Evolutionary conservation across 2,113 vertebrate genomes (phyloP), one percentile per base, ranked within the genome.

Genomic region (Calonectris borealis): DNA sequence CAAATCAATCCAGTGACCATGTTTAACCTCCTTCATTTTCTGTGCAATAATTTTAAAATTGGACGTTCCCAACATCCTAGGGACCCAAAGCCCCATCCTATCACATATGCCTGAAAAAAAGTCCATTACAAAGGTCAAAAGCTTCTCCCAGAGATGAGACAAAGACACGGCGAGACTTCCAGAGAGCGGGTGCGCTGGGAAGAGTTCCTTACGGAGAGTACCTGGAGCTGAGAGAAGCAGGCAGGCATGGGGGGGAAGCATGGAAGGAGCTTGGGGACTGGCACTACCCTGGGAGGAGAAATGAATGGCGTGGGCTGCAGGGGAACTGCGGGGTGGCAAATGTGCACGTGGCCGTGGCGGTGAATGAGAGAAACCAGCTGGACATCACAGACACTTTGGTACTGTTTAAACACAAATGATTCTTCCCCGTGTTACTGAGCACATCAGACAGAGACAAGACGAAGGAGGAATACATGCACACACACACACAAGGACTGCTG

Each of bases 211-310:
- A 80, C 0, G 32, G 84, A 79, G 92, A 86, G 83, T 34, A 93
- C 94, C 95, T 76, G 93, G 87, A 93, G 93, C 93, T 71, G 77
- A 87, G 95, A 93, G 93, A 62, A 79, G 91, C 85, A 52, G 80
- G 95, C 27, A 40, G 95, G 68, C 64, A 57, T 92, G 91, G 95
- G 15, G 11, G 84, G 49, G 68, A 44, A 34, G 78, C 75, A 16
- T 84, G 83, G 65, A 52, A n/a, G 15, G 88, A 58, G 54, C 1
- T 3, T 9, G 58, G 76, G 69, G 60, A 14, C 79, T 88, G 90
- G 96, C 95, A 94, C 94, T 96, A 87, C 94, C 96, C 91, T 3
- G 71, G 84, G 75, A 71, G 79, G 40, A 72, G 61, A 31, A 29
- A 86, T 86, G 94, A 71, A 84, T 24, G 92, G 90, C 4, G 6